Evolutionary conservation across 1,140 invertebrate genomes (phyloP).

Genomic region (Brachionus calyciflorus): DNA sequence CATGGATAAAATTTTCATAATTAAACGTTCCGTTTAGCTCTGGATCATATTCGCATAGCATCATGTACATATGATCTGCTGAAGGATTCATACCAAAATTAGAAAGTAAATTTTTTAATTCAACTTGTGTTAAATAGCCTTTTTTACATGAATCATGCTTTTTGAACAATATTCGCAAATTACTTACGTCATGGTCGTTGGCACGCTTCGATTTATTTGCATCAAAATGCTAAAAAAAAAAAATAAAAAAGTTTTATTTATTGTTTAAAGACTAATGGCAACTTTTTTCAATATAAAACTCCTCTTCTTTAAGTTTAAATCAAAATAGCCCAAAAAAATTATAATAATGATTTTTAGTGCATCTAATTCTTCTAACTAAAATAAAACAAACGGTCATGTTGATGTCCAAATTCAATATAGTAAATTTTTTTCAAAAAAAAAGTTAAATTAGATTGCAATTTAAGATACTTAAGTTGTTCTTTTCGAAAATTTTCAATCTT

Average conservation of each 20-base stretch:
- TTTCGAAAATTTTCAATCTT: too few species aligned
- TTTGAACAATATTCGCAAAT: conserved; percentile 6
- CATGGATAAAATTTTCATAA: neutral
- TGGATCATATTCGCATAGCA: conserved; percentile 10
- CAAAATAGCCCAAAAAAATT: too few species aligned
- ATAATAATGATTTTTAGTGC: too few species aligned
- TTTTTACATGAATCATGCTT: conserved; percentile 20
- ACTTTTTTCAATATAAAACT: too few species aligned
- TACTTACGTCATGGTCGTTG: neutral
- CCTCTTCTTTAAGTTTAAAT: too few species aligned
- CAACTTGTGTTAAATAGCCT: conserved; percentile 3
- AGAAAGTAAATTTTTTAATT: neutral
- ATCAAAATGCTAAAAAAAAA: conserved; percentile 4
- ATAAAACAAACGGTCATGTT: too few species aligned
- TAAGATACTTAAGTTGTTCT: too few species aligned
- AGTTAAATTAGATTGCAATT: too few species aligned
- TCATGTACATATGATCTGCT: conserved; percentile 2
- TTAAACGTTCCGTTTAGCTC: neutral
- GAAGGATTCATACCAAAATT: neutral
- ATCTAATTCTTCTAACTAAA: too few species aligned
- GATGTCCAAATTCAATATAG: too few species aligned
- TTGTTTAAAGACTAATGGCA: too few species aligned
- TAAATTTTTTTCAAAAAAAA: too few species aligned
- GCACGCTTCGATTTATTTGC: neutral
- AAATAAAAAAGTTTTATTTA: neutral